A percentile compares a stretch with the other conserved stretches of the same genome.
Conservation (phyloP, 2,888 invertebrate genomes). For the Hemistola chrysoprasaria region DNA sequence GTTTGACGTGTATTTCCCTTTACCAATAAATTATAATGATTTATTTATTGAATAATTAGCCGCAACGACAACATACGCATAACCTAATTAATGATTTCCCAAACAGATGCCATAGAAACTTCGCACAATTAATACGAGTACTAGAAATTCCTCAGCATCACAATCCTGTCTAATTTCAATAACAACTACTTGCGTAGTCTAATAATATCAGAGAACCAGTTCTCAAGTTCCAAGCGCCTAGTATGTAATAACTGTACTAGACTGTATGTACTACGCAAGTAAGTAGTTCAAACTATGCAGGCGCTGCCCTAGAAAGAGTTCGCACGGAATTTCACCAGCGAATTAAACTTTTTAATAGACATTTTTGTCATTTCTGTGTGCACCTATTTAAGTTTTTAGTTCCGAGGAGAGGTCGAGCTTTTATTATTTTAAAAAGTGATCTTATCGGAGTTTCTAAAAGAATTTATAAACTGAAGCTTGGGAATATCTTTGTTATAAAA, state of each 20-base stretch:
- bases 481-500: not conserved
- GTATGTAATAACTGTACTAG: slow-evolving; percentile 48
- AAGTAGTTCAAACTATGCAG: slow-evolving; percentile 42
- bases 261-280: slow-evolving; percentile 31
- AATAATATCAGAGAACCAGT: slow-evolving; percentile 15
- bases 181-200: slow-evolving; percentile 16
- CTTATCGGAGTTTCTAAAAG: slow-evolving; percentile 1
- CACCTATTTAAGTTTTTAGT: slow-evolving; percentile 22
- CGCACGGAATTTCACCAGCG: slow-evolving; percentile 35
- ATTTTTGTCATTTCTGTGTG: slow-evolving; percentile 31
- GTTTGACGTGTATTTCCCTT: too few relatives aligned
- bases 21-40: too few relatives aligned
- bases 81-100: too few relatives aligned
- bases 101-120: too few relatives aligned
- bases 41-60: too few relatives aligned
- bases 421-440: slow-evolving; percentile 13
- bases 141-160: slow-evolving; percentile 5
- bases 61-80: too few relatives aligned
- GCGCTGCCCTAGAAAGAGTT: slow-evolving; percentile 36
- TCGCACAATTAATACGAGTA: slow-evolving; percentile 3
- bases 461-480: slow-evolving; percentile 1
- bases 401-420: slow-evolving; percentile 8
- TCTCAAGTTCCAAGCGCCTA: slow-evolving; percentile 30
- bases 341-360: slow-evolving; percentile 39
- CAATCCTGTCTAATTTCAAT: slow-evolving; percentile 21